Evolutionary conservation across 2,113 vertebrate genomes (phyloP).

Genomic region (Protomyctophum bolini): DNA sequence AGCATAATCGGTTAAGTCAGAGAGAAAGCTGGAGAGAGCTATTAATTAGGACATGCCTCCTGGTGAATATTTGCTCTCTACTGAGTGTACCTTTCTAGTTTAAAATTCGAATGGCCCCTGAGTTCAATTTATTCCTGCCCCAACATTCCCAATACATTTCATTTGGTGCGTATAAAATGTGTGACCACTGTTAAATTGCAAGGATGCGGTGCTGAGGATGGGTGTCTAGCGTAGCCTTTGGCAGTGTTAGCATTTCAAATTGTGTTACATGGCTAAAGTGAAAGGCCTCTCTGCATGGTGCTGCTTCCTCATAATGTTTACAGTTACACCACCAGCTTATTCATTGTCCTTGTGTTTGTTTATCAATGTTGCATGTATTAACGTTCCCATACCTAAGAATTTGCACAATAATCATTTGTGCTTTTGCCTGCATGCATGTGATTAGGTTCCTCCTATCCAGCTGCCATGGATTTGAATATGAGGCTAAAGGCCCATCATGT

Average conservation of each 20-base stretch:
- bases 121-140: slow-evolving; percentile 59
- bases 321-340: slow-evolving; percentile 38
- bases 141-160: slow-evolving; percentile 72
- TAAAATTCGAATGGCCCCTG: slow-evolving; percentile 68
- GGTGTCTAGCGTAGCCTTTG: slow-evolving; percentile 47
- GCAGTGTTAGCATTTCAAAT: slow-evolving; percentile 79
- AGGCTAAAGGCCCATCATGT: no score
- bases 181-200: slow-evolving; percentile 60
- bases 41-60: no score
- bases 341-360: slow-evolving; percentile 47
- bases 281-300: slow-evolving; percentile 24
- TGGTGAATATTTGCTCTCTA: no score
- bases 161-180: slow-evolving; percentile 71
- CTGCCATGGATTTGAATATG: no score
- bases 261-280: slow-evolving; percentile 76
- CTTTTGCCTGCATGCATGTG: no score
- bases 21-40: no score
- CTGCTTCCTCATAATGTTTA: slow-evolving; percentile 61
- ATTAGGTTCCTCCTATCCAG: no score
- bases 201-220: slow-evolving; percentile 54
- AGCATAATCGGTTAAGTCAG: no score
- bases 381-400: no score
- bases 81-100: slow-evolving; percentile 18
- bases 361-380: no score
- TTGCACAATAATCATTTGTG: no score